Evolutionary conservation across 2,888 invertebrate species (phyloP).

Genomic region (Sycophila texana): DNA sequence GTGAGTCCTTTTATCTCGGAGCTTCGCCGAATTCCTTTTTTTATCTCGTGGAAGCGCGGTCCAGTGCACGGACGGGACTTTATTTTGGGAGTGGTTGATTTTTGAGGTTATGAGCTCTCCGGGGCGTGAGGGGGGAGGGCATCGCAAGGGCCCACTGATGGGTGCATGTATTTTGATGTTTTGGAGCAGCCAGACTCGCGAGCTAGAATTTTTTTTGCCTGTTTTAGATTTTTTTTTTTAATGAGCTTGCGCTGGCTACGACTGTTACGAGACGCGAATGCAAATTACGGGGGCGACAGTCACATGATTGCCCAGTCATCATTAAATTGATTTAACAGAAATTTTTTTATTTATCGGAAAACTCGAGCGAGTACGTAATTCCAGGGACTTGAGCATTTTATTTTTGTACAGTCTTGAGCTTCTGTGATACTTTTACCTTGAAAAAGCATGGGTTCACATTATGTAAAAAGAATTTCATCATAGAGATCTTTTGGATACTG

Average conservation of each 20-base stretch:
- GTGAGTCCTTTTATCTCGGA: not conserved
- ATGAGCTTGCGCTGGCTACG: too few species aligned
- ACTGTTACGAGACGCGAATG: too few species aligned
- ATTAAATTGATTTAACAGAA: too few species aligned
- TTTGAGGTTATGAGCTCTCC: not conserved
- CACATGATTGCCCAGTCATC: too few species aligned
- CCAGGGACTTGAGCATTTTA: not conserved
- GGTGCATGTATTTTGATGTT: not conserved
- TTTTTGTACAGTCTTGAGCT: not conserved
- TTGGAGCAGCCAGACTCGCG: not conserved
- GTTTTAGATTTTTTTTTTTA: too few species aligned
- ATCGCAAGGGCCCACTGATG: not conserved
- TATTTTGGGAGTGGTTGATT: not conserved
- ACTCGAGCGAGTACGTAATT: too few species aligned
- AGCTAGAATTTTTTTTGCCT: not conserved
- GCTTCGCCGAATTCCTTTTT: not conserved
- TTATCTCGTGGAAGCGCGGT: too few species aligned
- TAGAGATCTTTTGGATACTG: not conserved
- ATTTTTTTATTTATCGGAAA: too few species aligned
- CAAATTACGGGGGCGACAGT: too few species aligned
- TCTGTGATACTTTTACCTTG: not conserved
- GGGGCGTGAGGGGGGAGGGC: not conserved
- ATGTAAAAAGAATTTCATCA: not conserved
- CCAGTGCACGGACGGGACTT: too few species aligned
- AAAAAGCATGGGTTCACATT: not conserved